phyloP scores from a whole-genome alignment of 2,888 invertebrate species.

The Willowsia nigromaculata region DNA sequence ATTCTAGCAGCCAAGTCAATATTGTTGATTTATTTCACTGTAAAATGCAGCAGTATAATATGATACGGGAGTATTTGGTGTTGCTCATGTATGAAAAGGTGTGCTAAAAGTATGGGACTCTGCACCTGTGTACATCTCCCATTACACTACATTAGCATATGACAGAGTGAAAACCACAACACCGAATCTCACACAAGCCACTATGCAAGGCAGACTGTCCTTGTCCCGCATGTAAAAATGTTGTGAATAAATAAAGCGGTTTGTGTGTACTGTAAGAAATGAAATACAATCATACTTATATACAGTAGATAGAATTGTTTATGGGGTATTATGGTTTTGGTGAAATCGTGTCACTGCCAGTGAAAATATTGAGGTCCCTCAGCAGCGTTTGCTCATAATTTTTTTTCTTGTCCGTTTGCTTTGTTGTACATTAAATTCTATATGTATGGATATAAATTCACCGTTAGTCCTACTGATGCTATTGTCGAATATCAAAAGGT shows the following conservation, averaged over 20 bases:
- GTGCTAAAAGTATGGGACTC: constrained; percentile 49
- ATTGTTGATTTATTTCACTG: background rate
- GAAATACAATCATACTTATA: constrained; percentile 60
- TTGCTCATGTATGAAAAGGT: background rate
- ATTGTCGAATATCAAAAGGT: constrained; percentile 38
- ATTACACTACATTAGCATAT: constrained; percentile 54
- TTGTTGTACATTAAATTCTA: constrained; percentile 9
- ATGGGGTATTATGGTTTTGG: constrained; percentile 49
- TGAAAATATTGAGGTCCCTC: constrained; percentile 69
- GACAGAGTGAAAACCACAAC: constrained; percentile 58
- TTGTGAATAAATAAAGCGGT: constrained; percentile 66
- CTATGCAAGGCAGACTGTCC: constrained; percentile 61
- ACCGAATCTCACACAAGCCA: constrained; percentile 45
- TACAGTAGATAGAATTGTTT: constrained; percentile 36
- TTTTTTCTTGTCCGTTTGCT: constrained; percentile 20
- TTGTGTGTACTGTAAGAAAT: constrained; percentile 42
- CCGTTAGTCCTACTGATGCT: background rate
- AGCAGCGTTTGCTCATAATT: constrained; percentile 42
- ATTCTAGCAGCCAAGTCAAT: background rate
- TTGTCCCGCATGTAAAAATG: constrained; percentile 70
- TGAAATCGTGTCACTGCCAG: constrained; percentile 70
- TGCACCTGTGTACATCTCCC: constrained; percentile 53
- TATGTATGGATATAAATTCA: constrained; percentile 9
- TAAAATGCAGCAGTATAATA: too few species aligned
- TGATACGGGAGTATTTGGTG: background rate